phyloP scores from a whole-genome alignment of 2,797 vertebrate genomes.

The Takifugu ocellatus region DNA sequence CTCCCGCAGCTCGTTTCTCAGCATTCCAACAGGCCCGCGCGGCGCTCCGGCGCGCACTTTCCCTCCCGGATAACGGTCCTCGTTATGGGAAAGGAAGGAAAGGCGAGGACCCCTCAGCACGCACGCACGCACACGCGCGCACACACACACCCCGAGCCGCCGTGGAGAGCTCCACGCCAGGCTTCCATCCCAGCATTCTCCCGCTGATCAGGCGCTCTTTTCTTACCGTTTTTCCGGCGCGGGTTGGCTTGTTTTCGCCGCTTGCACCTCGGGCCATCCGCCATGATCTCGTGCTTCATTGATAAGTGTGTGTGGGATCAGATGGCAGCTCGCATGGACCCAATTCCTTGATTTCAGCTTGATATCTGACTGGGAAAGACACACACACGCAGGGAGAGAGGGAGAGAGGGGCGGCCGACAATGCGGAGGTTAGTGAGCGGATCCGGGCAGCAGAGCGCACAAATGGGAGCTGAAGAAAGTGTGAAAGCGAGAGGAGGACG shows the following conservation, averaged over 20 bases:
- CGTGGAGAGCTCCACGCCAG: too few relatives aligned
- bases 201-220: slow-evolving; percentile 20
- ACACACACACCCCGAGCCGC: not conserved
- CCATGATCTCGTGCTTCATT: slow-evolving; percentile 99
- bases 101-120: slow-evolving; percentile 42
- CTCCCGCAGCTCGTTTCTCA: slow-evolving; percentile 16
- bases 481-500: not conserved
- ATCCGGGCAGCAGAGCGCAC: slow-evolving; percentile 41
- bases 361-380: slow-evolving; percentile 84
- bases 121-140: slow-evolving; percentile 39
- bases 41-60: slow-evolving; percentile 30
- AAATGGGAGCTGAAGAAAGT: slow-evolving; percentile 10
- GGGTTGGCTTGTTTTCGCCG: slow-evolving; percentile 99
- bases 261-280: slow-evolving; percentile 99
- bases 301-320: slow-evolving; percentile 90
- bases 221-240: slow-evolving; percentile 98
- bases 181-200: too few relatives aligned
- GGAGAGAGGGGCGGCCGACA: slow-evolving; percentile 23
- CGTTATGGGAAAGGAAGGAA: slow-evolving; percentile 32
- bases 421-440: slow-evolving; percentile 64
- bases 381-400: slow-evolving; percentile 42
- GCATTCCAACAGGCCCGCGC: not conserved
- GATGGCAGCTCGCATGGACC: slow-evolving; percentile 97
- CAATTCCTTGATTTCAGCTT: slow-evolving; percentile 85
- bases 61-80: slow-evolving; percentile 31